Evolutionary conservation across 2,888 invertebrate genomes (phyloP).

Genomic region (Limnephilus auricula): DNA sequence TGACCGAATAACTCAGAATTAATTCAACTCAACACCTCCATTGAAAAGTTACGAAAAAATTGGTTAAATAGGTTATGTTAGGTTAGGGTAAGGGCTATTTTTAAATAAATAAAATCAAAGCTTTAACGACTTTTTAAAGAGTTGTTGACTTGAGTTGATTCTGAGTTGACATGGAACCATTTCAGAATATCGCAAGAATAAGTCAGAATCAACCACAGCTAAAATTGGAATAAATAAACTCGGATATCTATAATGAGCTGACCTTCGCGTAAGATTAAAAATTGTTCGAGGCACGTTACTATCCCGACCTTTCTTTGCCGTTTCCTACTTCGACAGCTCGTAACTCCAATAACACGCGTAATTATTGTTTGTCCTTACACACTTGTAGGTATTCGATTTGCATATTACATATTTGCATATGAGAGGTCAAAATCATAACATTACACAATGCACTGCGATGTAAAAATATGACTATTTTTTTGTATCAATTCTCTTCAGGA

Average conservation of each 20-base stretch:
- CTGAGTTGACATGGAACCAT: too few relatives aligned
- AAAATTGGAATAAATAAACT: not conserved
- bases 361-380: not conserved
- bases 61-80: too few relatives aligned
- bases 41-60: too few relatives aligned
- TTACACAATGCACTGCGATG: not conserved
- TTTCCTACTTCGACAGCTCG: not conserved
- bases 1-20: too few relatives aligned
- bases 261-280: not conserved
- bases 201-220: too few relatives aligned
- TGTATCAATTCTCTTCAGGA: too few relatives aligned
- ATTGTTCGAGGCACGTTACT: not conserved
- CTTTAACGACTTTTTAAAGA: too few relatives aligned
- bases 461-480: not conserved
- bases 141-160: too few relatives aligned
- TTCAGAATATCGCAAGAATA: too few relatives aligned
- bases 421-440: not conserved
- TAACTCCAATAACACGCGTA: not conserved
- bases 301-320: not conserved
- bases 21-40: too few relatives aligned
- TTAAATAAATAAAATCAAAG: too few relatives aligned
- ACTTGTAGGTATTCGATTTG: not conserved
- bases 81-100: too few relatives aligned
- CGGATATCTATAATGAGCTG: not conserved
- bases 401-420: not conserved